These are phyloP conservation scores for Drosophila testacea DNA, from an alignment of 2,888 invertebrate species.

Conservation along the genomic window DNA sequence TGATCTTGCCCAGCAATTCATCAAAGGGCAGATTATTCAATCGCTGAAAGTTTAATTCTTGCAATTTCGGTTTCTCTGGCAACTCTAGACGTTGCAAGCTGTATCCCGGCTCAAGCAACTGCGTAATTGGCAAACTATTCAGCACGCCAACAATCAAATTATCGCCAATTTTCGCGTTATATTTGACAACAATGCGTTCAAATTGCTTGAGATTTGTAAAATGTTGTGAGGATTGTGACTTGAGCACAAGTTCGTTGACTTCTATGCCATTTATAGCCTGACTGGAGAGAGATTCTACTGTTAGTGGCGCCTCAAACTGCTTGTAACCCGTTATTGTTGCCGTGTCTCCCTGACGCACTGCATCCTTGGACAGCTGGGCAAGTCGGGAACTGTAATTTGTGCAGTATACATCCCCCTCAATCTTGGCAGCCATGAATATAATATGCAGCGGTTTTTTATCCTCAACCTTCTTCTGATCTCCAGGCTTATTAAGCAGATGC, in stretches of 20 bases:
- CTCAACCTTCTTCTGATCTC: background rate
- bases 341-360: slow-evolving; percentile 69
- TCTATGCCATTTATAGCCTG: slow-evolving; percentile 61
- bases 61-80: slow-evolving; percentile 45
- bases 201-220: slow-evolving; percentile 72
- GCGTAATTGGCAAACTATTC: slow-evolving; percentile 61
- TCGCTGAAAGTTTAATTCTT: slow-evolving; percentile 69
- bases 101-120: slow-evolving; percentile 59
- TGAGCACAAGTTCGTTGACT: slow-evolving; percentile 63
- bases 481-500: slow-evolving; percentile 61
- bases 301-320: slow-evolving; percentile 63
- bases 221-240: slow-evolving; percentile 29
- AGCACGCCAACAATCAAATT: slow-evolving; percentile 55
- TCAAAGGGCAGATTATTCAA: slow-evolving; percentile 78
- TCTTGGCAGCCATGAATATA: slow-evolving; percentile 75
- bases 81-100: slow-evolving; percentile 69
- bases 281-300: slow-evolving; percentile 46
- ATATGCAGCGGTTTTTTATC: slow-evolving; percentile 30
- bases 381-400: slow-evolving; percentile 66
- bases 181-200: slow-evolving; percentile 57
- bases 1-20: slow-evolving; percentile 66
- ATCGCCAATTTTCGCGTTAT: slow-evolving; percentile 36
- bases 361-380: slow-evolving; percentile 60
- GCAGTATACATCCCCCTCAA: slow-evolving; percentile 66
- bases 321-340: slow-evolving; percentile 72